Base-by-base conservation (phyloP, 2,113 vertebrate species). In the Rhabdornis inornatus region DNA sequence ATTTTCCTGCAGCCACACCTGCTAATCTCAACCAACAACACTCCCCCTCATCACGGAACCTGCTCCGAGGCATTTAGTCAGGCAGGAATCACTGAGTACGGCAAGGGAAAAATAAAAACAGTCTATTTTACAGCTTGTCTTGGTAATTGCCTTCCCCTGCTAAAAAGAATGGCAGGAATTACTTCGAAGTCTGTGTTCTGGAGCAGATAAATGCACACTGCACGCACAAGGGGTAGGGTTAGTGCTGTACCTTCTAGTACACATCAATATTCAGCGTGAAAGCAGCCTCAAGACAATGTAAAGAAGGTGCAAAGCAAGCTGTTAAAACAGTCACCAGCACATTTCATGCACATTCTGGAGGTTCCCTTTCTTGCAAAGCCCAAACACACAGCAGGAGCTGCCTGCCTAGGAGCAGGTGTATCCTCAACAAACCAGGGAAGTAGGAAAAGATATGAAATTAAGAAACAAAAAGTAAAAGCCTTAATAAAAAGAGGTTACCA, bases 1-100 rank as follows among this genome's bases (percentile, higher is more conserved):
- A 94, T 94, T 95, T 97, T 93, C 86, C 68, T 70, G 68, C 68
- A 78, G 88, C 89, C 83, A 90, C 90, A 91, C 87, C 95, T 96
- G 70, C 77, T 92, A 82, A 97, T 97, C 94, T 95, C 96, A 96
- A 93, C 85, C 71, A 96, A 56, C 69, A 94, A 87, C 71, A 78
- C 95, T 94, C 96, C 95, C 91, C 94, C 95, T 95, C 89, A 87
- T 57, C 17, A 76, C 69, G 70, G 60, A 70, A 72, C 49, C 72
- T 86, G 65, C 88, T 95, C 47, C 16, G 3, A 97, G 87, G 92
- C 89, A 80, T 87, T 94, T 84, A 76, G 82, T 95, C 92, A 95
- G 83, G 52, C 84, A 80, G 55, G 19, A 87, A 65, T 60, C 90
- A 60, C 25, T 24, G 27, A 35, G 33, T 37, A 63, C 0, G 0